Percentiles rank a stretch among this genome's conserved stretches.
Conservation (phyloP, 2,888 invertebrate species). For the Apoda limacodes region DNA sequence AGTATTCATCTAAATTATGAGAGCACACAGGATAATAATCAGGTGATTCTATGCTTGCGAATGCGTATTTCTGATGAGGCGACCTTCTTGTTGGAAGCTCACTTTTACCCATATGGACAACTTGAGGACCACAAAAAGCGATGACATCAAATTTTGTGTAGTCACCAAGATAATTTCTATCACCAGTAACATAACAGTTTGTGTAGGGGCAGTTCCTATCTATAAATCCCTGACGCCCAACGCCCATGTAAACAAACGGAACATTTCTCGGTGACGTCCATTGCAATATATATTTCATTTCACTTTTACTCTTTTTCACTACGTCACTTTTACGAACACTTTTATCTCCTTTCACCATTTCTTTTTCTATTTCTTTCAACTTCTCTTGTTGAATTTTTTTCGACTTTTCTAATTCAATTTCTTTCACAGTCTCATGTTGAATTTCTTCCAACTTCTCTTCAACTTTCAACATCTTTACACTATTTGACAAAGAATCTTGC, state of each 20-base stretch:
- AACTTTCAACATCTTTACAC: too few species aligned
- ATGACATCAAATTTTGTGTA: constrained; percentile 34
- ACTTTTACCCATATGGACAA: constrained; percentile 13
- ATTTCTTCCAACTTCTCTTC: too few species aligned
- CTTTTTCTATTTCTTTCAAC: too few species aligned
- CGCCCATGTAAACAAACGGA: constrained; percentile 34
- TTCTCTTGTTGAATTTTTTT: too few species aligned
- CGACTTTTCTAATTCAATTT: too few species aligned
- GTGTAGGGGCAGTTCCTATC: constrained; percentile 29
- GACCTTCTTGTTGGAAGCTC: constrained; percentile 27
- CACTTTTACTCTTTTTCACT: too few species aligned
- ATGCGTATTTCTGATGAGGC: constrained; percentile 34
- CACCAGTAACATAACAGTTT: constrained; percentile 38
- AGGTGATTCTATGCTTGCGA: constrained; percentile 34
- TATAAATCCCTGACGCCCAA: constrained; percentile 29
- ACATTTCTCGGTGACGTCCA: constrained; percentile 32
- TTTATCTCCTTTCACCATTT: too few species aligned
- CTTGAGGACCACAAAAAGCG: constrained; percentile 34
- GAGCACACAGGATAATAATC: constrained; percentile 32
- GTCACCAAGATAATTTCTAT: constrained; percentile 25
- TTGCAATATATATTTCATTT: constrained; percentile 31
- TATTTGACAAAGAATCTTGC: too few species aligned
- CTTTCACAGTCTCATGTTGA: too few species aligned
- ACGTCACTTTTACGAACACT: too few species aligned
- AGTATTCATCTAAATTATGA: constrained; percentile 26